These are phyloP conservation scores for Heteronetta atricapilla DNA, from an alignment of 2,113 vertebrate genomes.

Conservation along the genomic window DNA sequence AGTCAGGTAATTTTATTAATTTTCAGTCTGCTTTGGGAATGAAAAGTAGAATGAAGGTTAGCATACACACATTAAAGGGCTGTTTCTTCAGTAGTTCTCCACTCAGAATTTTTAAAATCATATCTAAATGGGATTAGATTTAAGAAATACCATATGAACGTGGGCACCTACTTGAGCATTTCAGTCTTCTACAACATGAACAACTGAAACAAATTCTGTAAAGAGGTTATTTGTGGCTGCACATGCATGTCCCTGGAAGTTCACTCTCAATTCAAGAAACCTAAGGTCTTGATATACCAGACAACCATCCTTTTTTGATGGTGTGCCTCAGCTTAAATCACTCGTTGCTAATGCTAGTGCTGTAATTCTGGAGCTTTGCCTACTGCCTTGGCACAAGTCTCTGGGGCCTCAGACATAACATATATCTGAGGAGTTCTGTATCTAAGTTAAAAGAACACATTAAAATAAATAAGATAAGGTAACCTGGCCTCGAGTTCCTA, in stretches of 20 bases:
- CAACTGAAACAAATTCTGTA: background rate
- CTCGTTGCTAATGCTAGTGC: background rate
- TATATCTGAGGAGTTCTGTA: background rate
- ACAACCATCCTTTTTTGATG: background rate
- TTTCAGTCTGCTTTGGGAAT: background rate
- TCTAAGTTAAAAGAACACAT: background rate
- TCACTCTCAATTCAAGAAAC: background rate
- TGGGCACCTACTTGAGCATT: too few species aligned
- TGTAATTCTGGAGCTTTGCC: background rate
- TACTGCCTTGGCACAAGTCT: background rate
- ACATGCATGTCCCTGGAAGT: background rate
- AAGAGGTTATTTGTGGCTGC: fast-evolving
- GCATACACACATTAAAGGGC: fast-evolving
- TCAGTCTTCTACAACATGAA: background rate
- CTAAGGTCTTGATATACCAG: too few species aligned
- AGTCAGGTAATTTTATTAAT: background rate
- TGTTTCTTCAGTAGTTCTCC: too few species aligned
- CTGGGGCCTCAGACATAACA: background rate
- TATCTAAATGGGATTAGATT: background rate
- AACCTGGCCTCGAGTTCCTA: background rate
- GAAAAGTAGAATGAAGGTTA: too few species aligned
- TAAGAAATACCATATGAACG: fast-evolving
- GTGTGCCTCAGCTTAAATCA: background rate
- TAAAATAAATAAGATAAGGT: background rate
- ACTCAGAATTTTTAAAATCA: background rate